Evolutionary conservation across 1,140 invertebrate species (phyloP).

Genomic region (Anthonomus grandis): DNA sequence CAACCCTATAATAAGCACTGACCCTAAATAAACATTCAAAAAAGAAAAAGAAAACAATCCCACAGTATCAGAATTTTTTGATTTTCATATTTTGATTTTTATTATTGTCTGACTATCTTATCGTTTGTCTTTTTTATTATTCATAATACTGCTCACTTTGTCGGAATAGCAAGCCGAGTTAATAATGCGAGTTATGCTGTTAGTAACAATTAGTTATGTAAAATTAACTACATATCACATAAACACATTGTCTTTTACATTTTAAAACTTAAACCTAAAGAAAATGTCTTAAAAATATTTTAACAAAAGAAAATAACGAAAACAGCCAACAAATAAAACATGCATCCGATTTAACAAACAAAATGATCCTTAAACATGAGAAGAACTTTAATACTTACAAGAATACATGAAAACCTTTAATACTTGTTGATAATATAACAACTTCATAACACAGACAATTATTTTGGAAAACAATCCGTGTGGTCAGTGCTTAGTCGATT

Average conservation of each 20-base stretch:
- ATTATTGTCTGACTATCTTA: constrained; percentile 25
- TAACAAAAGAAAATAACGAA: constrained; percentile 5
- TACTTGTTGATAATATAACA: not conserved
- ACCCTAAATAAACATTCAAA: too few relatives aligned
- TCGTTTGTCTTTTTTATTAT: constrained; percentile 18
- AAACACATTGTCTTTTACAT: constrained; percentile 21
- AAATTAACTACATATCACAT: constrained; percentile 22
- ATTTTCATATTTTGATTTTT: not conserved
- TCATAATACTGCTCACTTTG: constrained; percentile 19
- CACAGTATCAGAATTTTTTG: constrained; percentile 6
- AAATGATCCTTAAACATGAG: too few relatives aligned
- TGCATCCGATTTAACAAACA: too few relatives aligned
- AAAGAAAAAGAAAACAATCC: not conserved
- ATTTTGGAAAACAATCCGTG: too few relatives aligned
- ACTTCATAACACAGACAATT: too few relatives aligned
- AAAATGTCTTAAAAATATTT: too few relatives aligned
- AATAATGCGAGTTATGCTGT: not conserved
- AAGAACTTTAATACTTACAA: not conserved
- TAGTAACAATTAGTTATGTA: not conserved
- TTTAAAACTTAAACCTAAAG: not conserved
- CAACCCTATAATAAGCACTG: not conserved
- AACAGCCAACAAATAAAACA: not conserved
- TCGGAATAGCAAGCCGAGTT: not conserved
- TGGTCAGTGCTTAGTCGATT: too few relatives aligned
- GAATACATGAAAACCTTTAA: not conserved